Percentiles rank a stretch among this genome's conserved stretches.
These are phyloP conservation scores for Heteromurus nitidus DNA, from an alignment of 2,888 invertebrate species.

Conservation along the genomic window DNA sequence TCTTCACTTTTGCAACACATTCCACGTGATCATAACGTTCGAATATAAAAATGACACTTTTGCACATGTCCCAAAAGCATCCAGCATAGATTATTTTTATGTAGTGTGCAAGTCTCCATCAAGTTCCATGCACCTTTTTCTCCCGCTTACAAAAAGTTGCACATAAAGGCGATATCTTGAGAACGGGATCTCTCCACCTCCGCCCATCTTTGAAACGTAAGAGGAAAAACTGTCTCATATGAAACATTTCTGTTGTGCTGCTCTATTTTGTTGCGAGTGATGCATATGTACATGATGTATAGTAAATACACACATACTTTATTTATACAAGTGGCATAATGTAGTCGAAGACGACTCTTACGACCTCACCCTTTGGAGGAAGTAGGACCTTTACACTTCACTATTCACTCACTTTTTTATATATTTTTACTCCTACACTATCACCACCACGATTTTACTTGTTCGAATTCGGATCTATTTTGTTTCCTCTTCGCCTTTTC, in stretches of 20 bases:
- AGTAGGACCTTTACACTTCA: constrained; percentile 16
- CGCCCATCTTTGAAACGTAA: too few species aligned
- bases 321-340: constrained; percentile 18
- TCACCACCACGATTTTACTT: too few species aligned
- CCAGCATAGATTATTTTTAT: neutral
- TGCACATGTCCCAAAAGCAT: constrained; percentile 26
- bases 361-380: neutral
- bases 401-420: constrained; percentile 40
- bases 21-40: constrained; percentile 35
- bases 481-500: constrained; percentile 1
- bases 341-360: neutral
- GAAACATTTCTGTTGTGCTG: constrained; percentile 3
- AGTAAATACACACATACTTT: constrained; percentile 12
- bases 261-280: neutral
- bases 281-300: constrained; percentile 18
- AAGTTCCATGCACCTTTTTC: neutral
- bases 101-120: neutral
- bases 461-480: constrained; percentile 2
- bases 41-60: constrained; percentile 39
- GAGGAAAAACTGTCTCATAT: constrained; percentile 15
- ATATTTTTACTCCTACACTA: too few species aligned
- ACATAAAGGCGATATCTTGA: too few species aligned
- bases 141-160: neutral
- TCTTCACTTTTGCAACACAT: constrained; percentile 23
- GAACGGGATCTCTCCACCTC: too few species aligned